phyloP scores from a whole-genome alignment of 2,113 vertebrate genomes.

The Hylia prasina region DNA sequence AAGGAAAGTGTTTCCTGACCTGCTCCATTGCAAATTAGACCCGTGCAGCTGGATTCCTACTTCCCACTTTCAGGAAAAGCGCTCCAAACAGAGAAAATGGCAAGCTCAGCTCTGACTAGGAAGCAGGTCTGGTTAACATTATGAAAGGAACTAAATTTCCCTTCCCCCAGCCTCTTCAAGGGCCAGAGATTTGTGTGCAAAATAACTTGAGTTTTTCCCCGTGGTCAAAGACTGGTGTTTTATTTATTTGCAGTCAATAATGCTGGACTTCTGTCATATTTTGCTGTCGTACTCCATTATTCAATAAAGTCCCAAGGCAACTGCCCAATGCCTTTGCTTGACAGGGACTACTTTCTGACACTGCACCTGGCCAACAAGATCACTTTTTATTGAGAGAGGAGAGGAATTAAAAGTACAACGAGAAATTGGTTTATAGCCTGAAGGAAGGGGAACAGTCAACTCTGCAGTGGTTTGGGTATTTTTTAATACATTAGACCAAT shows the following conservation, averaged over 20 bases:
- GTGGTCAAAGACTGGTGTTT: neutral
- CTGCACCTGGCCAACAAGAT: constrained; percentile 11
- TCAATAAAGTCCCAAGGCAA: neutral
- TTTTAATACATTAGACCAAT: neutral
- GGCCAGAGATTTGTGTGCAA: constrained; percentile 5
- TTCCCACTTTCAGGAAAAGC: neutral
- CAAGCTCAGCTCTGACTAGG: neutral
- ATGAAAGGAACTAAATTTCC: neutral
- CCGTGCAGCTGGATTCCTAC: neutral
- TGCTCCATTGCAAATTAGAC: neutral
- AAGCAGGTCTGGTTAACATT: constrained; percentile 21
- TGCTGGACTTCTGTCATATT: neutral
- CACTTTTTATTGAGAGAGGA: neutral
- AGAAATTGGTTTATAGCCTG: constrained; percentile 7
- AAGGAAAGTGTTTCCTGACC: neutral
- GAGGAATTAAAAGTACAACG: neutral
- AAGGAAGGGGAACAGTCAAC: neutral
- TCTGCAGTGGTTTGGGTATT: neutral
- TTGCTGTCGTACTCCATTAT: neutral
- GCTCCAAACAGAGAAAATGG: neutral
- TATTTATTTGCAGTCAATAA: constrained; percentile 1
- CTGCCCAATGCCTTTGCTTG: constrained; percentile 5
- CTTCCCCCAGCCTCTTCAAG: neutral
- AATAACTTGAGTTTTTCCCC: neutral
- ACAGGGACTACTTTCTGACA: neutral